Evolutionary conservation across 2,888 invertebrate genomes (phyloP).

Genomic region (Strigamia maritima): DNA sequence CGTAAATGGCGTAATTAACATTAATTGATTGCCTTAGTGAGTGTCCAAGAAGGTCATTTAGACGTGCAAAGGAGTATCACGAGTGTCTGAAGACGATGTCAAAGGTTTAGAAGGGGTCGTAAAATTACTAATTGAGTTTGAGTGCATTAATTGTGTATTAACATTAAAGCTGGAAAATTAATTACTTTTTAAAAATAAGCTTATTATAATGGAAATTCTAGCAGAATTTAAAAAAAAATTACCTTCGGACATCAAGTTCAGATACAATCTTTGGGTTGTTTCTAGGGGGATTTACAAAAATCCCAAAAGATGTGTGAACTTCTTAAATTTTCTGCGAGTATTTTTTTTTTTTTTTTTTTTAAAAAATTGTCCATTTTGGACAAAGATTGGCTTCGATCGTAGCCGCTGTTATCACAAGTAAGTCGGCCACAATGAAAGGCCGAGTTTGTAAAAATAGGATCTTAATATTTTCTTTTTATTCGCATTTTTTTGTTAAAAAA

Average conservation of each 20-base stretch:
- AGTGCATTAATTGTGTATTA: not conserved
- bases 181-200: not conserved
- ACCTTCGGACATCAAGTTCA: not conserved
- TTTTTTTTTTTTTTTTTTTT: too few relatives aligned
- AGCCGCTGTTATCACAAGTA: too few relatives aligned
- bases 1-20: slow-evolving; percentile 4
- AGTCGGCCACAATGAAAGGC: too few relatives aligned
- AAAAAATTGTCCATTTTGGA: too few relatives aligned
- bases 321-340: not conserved
- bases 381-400: too few relatives aligned
- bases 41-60: slow-evolving; percentile 4
- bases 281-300: not conserved
- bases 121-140: not conserved
- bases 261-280: not conserved
- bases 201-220: not conserved
- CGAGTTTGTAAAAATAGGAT: not conserved
- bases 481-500: not conserved
- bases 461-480: too few relatives aligned
- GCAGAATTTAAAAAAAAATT: not conserved
- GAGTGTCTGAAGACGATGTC: not conserved
- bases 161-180: not conserved
- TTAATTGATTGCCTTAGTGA: not conserved
- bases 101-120: not conserved
- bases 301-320: not conserved
- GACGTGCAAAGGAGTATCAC: slow-evolving; percentile 4